Evolutionary conservation across 2,113 vertebrate species (phyloP), one percentile per base, ranked within the genome.

Genomic region (Chaenocephalus aceratus): DNA sequence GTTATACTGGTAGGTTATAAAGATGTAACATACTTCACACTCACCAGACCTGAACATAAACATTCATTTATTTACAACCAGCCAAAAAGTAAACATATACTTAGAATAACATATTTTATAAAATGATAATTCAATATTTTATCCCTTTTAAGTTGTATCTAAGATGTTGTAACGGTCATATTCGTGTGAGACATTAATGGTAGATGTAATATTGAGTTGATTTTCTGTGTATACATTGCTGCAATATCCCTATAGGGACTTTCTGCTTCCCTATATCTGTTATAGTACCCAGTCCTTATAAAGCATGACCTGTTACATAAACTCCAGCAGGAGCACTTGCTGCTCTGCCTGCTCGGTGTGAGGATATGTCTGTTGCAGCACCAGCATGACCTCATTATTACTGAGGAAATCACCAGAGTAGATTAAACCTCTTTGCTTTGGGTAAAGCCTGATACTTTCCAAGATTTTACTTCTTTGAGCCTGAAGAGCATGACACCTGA

Each of bases 401-500:
- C 53, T n/a, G 44, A 67, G 70, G 70, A 80, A 85, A 79, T 65
- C 63, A 71, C 68, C 48, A 72, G 64, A 63, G 58, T 15, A 51
- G 82, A 78, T 82, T 63, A 81, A 89, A 82, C 23, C 75, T 16
- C 58, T 77, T 71, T 59, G 71, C 60, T 83, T 83, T 88, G n/a
- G 62, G 18, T 80, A 66, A 75, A 81, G 53, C 26, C 18, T 48
- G 21, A 69, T 67, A 64, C 82, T 91, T 72, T 73, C 56, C 60
- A 79, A 72, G 62, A 82, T 75, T 76, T 44, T 51, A 60, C 71
- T 81, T 52, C 16, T 84, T 83, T 86, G 82, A 89, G 70, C 41
- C 57, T 4, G 67, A 75, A 72, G 79, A 77, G 59, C 60, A 65
- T 86, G 94, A 94, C 94, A 95, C 89, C 69, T 26, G 93, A 96